Base-by-base conservation (phyloP, 2,888 invertebrate species). In the Drosophila sordidula region DNA sequence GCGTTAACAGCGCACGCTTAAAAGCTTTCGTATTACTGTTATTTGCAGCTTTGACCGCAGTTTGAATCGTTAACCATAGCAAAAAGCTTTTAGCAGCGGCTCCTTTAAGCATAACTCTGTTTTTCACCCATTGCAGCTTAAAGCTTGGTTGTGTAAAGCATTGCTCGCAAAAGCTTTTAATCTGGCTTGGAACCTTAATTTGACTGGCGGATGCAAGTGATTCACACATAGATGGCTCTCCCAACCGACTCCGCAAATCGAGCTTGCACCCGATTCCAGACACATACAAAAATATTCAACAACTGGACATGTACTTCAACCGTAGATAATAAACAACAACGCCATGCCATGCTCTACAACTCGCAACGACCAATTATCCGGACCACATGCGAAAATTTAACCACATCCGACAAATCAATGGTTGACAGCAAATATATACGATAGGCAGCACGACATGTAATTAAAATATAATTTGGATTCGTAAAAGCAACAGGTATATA, bases 151-250 rank as follows among this genome's bases (percentile, higher is more conserved):
- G 4, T 14, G 26, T 11, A 8, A 25, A 44, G 58, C 39, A 47
- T 63, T 29, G 1, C 14, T 0, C 0, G 3, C 22, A 8, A 36
- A 29, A 50, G 63, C 50, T 62, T 49, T 49, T 0, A 6, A 2
- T 0, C 6, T 6, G 26, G 3, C 34, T 9, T 1, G 2, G 3
- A 26, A 55, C n/a, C n/a, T 25, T 22, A 11, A 18, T 3, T 14
- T 3, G 3, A 2, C 6, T 38, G 14, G 3, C 3, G 2, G 4
- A 6, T 11, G 3, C 11, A 2, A 25, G 22, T 4, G 6, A 14
- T n/a, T 36, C 63, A 25, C 50, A 38, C 50, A 50, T 63, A 63
- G 63, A 50, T 63, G 63, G 63, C 63, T 63, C 50, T 26, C 1
- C 16, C 11, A 8, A 1, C 1, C 8, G 26, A 16, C 26, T 3